A percentile compares a stretch with the other conserved stretches of the same genome.
Evolutionary conservation across 2,888 invertebrate species (phyloP).

Genomic region (Lepidocyrtoides sp.): DNA sequence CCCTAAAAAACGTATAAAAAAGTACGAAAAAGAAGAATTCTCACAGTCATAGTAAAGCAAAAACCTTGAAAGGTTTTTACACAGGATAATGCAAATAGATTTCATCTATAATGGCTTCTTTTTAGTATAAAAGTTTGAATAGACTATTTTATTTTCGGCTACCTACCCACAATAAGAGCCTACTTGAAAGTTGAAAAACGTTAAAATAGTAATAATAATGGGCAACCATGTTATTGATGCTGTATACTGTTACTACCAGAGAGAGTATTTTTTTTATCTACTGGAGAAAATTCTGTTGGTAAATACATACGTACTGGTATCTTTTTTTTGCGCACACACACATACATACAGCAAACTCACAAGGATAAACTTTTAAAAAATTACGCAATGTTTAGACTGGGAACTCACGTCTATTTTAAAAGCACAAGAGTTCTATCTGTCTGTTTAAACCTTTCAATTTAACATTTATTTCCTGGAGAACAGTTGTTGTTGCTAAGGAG

Average conservation of each 20-base stretch:
- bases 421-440: background rate
- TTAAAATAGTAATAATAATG: background rate
- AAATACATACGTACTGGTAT: background rate
- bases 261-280: too few species aligned
- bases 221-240: background rate
- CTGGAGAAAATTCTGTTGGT: background rate
- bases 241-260: too few species aligned
- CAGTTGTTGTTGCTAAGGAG: background rate
- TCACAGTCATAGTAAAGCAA: background rate
- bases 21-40: background rate
- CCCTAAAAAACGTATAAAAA: background rate
- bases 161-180: too few species aligned
- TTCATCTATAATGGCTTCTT: too few species aligned
- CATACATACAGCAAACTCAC: too few species aligned
- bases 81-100: background rate
- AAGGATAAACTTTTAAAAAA: slow-evolving; percentile 29
- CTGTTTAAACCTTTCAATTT: slow-evolving; percentile 41
- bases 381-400: slow-evolving; percentile 39
- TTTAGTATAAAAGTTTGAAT: too few species aligned
- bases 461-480: slow-evolving; percentile 11
- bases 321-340: background rate
- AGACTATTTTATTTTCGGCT: too few species aligned
- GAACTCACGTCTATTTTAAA: background rate
- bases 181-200: background rate
- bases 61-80: slow-evolving; percentile 13